Evolutionary conservation across 2,797 vertebrate species (phyloP).

Genomic region (Denticeps clupeoides): DNA sequence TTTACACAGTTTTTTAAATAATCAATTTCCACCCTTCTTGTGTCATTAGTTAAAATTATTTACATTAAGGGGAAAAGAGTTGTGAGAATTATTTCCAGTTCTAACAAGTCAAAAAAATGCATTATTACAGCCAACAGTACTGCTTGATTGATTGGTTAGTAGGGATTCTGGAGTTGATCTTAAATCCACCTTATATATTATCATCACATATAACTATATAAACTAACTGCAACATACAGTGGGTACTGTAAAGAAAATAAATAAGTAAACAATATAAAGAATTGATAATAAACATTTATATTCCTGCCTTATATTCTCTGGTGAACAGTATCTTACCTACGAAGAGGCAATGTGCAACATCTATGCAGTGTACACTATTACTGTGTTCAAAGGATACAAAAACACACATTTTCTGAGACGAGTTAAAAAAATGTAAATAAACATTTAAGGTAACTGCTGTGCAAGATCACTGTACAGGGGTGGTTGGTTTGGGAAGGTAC

Average conservation of each 20-base stretch:
- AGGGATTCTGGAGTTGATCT: too few relatives aligned
- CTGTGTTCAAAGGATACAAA: constrained; percentile 44
- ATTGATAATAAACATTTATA: constrained; percentile 47
- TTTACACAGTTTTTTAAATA: constrained; percentile 59
- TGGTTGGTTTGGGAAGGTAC: neutral
- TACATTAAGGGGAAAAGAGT: constrained; percentile 8
- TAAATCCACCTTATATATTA: too few relatives aligned
- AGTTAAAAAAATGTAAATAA: constrained; percentile 15
- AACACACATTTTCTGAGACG: constrained; percentile 31
- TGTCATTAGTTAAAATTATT: constrained; percentile 39
- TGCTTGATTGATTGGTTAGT: too few relatives aligned
- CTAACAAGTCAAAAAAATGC: neutral
- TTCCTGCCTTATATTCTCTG: constrained; percentile 41
- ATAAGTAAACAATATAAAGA: neutral
- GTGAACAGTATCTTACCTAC: constrained; percentile 35
- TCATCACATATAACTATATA: too few relatives aligned
- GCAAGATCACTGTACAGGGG: constrained; percentile 1
- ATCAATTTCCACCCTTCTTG: constrained; percentile 41
- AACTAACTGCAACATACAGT: constrained; percentile 35
- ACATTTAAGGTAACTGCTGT: constrained; percentile 26
- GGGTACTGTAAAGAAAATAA: constrained; percentile 21
- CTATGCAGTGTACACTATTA: constrained; percentile 35
- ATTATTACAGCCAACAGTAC: too few relatives aligned
- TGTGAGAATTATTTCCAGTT: neutral
- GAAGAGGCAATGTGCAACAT: constrained; percentile 38